Base-by-base conservation (phyloP, 2,113 vertebrate species). In the Danio rerio region DNA sequence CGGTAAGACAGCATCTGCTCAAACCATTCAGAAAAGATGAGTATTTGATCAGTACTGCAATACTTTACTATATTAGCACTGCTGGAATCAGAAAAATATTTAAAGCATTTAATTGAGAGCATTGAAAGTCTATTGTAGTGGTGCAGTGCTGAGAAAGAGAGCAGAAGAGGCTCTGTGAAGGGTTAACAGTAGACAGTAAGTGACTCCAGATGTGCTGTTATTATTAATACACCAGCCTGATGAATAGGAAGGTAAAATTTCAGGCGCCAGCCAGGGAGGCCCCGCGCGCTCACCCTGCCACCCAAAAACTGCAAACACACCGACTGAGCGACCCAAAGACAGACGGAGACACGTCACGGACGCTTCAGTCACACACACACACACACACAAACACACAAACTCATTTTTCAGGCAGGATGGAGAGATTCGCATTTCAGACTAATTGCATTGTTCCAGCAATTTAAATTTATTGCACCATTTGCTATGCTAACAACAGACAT, bases 201-300 rank as follows among this genome's bases (percentile, higher is more conserved):
- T 96, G 95, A 95, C 95, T 97, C 96, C 96, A 97, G 96, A 97
- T 97, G 96, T 95, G 94, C 93, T 94, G 94, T 96, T 96, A 96
- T 96, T 96, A 96, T 95, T 96, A 96, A 94, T 96, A 96, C 97
- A 94, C 94, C 92, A 92, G 94, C 91, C 95, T 95, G 96, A 97
- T 97, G 96, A 96, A 97, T 96, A 95, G 95, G 94, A 96, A 97
- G 96, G 96, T 97, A 96, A 95, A 95, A 96, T 96, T 95, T 94
- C 95, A 93, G 95, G 95, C 96, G 95, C 95, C 95, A 93, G 93
- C 89, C 92, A 90, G 92, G 0, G 91, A 96, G 96, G 95, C 95
- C 94, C 95, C 91, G 88, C 84, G 68, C 50, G 59, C 88, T 93
- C 80, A 93, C 94, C 92, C 95, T 94, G 92, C 93, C 89, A 89